Conservation (phyloP, 2,888 invertebrate species). For the Lutraria lutraria region DNA sequence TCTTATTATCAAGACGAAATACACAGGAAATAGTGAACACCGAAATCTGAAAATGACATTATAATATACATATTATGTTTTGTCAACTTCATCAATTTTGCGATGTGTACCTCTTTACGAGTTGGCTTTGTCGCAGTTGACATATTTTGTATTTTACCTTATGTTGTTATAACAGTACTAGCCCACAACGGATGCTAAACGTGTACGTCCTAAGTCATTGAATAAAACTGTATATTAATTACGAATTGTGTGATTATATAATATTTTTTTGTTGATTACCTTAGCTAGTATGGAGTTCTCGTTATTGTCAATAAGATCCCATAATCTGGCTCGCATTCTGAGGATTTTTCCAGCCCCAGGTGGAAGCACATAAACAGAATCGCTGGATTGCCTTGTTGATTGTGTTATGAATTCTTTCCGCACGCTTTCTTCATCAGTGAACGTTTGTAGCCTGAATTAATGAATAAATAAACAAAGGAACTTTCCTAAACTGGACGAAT, state of each 20-base stretch:
- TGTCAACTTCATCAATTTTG: too few species aligned
- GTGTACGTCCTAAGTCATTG: background rate
- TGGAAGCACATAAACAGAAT: background rate
- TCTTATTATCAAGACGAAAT: too few species aligned
- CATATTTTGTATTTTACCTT: too few species aligned
- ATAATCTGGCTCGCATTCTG: slow-evolving; percentile 39
- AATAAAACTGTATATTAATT: background rate
- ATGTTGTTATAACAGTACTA: background rate
- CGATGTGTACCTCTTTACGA: too few species aligned
- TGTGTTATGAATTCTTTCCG: slow-evolving; percentile 30
- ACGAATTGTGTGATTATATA: background rate
- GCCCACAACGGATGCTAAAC: background rate
- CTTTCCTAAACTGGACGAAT: background rate
- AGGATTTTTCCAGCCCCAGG: background rate
- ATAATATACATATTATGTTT: too few species aligned
- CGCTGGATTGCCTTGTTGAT: background rate
- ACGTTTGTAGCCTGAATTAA: slow-evolving; percentile 39
- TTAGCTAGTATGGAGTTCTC: slow-evolving; percentile 47
- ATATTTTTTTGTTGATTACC: slow-evolving; percentile 19
- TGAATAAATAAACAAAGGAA: background rate
- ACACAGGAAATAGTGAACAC: too few species aligned
- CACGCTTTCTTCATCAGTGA: slow-evolving; percentile 40
- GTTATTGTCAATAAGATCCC: slow-evolving; percentile 56
- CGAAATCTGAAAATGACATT: too few species aligned
- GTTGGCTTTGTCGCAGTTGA: background rate